These are phyloP conservation scores for Stichodactyla helianthus DNA, from an alignment of 64 coral and sea anemone genomes.

Conservation along the genomic window DNA sequence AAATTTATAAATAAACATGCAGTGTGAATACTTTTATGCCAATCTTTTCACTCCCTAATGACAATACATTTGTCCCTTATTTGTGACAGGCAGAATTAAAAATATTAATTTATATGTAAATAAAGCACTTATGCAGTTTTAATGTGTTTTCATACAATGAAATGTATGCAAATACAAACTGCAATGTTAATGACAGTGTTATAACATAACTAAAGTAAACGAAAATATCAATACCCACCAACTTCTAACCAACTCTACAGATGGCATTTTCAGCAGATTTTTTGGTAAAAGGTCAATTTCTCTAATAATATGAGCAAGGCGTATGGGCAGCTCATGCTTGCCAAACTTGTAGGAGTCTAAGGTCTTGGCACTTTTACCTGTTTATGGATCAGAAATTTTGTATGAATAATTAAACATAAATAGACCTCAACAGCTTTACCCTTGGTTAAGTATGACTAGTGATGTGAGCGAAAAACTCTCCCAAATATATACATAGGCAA, in stretches of 20 bases:
- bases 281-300: slow-evolving; percentile 93
- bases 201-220: no score
- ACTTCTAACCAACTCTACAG: slow-evolving; percentile 97
- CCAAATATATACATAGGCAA: no score
- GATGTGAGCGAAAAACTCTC: no score
- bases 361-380: slow-evolving; percentile 84
- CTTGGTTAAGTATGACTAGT: no score
- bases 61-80: no score
- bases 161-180: no score
- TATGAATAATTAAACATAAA: not conserved
- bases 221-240: slow-evolving; percentile 47
- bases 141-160: no score
- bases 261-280: slow-evolving; percentile 85
- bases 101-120: not conserved
- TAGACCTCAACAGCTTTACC: no score
- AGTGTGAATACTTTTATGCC: no score
- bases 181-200: no score
- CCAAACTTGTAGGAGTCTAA: slow-evolving; percentile 94
- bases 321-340: slow-evolving; percentile 87
- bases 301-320: slow-evolving; percentile 93
- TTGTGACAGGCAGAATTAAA: not conserved
- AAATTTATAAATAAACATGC: no score
- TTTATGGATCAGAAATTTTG: not conserved
- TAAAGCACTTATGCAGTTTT: not conserved
- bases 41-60: no score